Evolutionary conservation across 2,797 vertebrate genomes (phyloP).

Genomic region (Sparidentex hasta): DNA sequence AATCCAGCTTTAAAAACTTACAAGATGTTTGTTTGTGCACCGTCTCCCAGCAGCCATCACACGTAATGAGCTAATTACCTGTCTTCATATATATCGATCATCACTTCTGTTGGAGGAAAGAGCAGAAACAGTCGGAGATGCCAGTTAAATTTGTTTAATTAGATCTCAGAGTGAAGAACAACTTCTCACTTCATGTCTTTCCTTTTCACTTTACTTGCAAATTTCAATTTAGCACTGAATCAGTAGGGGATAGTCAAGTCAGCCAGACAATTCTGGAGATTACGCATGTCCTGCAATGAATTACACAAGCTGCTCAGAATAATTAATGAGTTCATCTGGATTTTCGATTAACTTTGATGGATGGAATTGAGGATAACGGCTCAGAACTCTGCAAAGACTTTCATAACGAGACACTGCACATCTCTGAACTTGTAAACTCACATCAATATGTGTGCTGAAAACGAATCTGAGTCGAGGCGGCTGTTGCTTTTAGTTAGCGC

Average conservation of each 20-base stretch:
- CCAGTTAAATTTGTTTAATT: background rate
- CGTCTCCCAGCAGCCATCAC: background rate
- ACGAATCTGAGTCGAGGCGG: background rate
- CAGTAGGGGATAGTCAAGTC: background rate
- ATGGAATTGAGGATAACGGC: background rate
- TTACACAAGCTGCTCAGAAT: background rate
- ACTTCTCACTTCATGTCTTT: background rate
- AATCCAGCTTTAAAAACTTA: background rate
- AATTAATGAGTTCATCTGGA: conserved; percentile 14
- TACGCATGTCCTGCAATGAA: conserved; percentile 3
- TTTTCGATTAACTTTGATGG: conserved; percentile 12
- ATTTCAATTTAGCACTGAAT: conserved; percentile 7
- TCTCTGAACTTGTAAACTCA: background rate
- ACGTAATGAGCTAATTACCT: background rate
- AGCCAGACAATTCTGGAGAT: background rate
- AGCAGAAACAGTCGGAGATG: background rate
- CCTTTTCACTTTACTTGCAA: background rate
- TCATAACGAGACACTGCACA: background rate
- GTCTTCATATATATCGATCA: background rate
- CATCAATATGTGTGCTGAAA: background rate
- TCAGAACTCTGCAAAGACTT: too few relatives aligned
- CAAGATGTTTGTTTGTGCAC: background rate
- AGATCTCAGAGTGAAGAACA: conserved; percentile 1
- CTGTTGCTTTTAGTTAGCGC: background rate
- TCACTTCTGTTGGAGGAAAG: background rate